Evolutionary conservation across 2,113 vertebrate genomes (phyloP).

Genomic region (Macrotis lagotis): DNA sequence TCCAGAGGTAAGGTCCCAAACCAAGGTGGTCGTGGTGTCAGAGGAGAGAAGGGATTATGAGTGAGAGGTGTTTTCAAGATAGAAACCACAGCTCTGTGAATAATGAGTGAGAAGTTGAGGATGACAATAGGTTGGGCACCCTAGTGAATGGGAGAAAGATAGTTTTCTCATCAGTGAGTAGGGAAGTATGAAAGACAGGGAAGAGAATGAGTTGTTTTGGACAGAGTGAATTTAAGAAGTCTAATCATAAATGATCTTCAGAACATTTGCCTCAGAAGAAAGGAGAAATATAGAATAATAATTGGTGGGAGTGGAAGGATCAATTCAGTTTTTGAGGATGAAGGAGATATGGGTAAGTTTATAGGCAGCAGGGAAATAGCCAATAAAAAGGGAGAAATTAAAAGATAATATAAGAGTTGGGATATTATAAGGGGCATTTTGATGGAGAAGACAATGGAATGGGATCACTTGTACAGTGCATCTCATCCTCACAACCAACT

Average conservation of each 20-base stretch:
- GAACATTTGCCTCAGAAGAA: background rate
- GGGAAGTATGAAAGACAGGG: background rate
- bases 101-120: background rate
- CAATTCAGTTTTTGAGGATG: background rate
- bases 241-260: background rate
- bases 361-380: background rate
- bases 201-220: background rate
- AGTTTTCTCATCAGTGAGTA: background rate
- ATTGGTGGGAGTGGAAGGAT: background rate
- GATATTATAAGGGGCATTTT: too few relatives aligned
- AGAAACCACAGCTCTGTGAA: background rate
- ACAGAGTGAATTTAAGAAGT: background rate
- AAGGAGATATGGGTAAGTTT: background rate
- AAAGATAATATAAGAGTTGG: background rate
- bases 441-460: background rate
- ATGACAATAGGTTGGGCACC: background rate
- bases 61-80: background rate
- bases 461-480: background rate
- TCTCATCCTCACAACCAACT: too few relatives aligned
- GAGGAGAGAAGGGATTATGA: background rate
- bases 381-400: background rate
- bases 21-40: background rate
- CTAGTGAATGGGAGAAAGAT: accelerated
- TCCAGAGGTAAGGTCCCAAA: background rate
- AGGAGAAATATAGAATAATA: background rate